These are phyloP conservation scores for Catocala sponsa DNA, from an alignment of 2,888 invertebrate species.

Conservation along the genomic window DNA sequence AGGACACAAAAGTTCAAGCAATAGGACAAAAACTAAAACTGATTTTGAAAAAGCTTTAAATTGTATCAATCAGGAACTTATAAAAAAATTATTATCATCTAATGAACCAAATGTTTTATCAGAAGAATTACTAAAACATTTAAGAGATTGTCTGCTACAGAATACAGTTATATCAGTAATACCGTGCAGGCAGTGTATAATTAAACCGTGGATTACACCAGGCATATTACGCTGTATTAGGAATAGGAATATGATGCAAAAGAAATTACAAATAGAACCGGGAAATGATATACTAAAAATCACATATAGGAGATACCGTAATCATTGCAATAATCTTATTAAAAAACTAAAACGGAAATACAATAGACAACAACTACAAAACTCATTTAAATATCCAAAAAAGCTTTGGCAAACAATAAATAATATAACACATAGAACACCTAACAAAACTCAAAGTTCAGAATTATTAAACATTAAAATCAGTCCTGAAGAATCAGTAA, in stretches of 20 bases:
- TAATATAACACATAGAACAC: background rate
- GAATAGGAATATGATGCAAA: background rate
- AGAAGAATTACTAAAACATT: background rate
- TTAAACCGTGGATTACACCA: conserved; percentile 6
- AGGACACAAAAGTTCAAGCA: background rate
- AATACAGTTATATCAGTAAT: background rate
- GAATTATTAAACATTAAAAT: background rate
- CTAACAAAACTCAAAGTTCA: background rate
- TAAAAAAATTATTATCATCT: background rate
- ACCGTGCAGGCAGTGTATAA: background rate
- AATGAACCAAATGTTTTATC: background rate
- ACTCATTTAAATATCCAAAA: background rate
- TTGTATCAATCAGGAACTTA: background rate
- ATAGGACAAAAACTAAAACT: background rate
- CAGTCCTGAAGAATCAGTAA: background rate
- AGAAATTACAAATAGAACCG: background rate
- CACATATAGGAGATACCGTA: background rate
- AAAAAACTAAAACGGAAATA: background rate
- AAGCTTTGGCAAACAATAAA: background rate
- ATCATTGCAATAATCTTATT: too few relatives aligned
- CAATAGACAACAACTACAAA: background rate
- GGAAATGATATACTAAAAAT: background rate
- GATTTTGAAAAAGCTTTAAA: background rate
- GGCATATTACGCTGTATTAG: background rate
- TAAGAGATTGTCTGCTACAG: background rate